These are phyloP conservation scores for Argentina silus DNA, from an alignment of 2,797 vertebrate genomes.

Conservation along the genomic window DNA sequence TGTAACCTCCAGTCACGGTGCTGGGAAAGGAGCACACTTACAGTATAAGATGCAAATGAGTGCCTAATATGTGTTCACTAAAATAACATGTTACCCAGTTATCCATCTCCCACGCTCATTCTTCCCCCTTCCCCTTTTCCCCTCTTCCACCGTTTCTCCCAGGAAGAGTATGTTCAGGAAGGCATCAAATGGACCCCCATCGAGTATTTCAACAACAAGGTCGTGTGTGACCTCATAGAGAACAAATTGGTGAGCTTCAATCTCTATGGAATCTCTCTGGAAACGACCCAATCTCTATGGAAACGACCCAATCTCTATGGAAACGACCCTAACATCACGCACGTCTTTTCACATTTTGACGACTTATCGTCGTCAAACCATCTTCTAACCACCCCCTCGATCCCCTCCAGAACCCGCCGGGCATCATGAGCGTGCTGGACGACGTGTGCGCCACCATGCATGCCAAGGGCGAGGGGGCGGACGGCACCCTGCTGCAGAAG, in stretches of 20 bases:
- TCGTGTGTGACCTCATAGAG: conserved; percentile 98
- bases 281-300: neutral
- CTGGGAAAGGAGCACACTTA: no score
- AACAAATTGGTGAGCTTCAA: conserved; percentile 89
- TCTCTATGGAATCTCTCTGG: no score
- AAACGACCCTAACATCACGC: no score
- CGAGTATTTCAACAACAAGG: conserved; percentile 98
- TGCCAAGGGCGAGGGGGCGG: conserved; percentile 91
- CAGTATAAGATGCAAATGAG: neutral
- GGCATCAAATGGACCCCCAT: conserved; percentile 97
- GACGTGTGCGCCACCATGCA: conserved; percentile 98
- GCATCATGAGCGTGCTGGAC: conserved; percentile 95
- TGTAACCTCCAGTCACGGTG: no score
- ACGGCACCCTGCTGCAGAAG: conserved; percentile 92
- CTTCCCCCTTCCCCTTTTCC: neutral
- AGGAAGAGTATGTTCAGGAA: conserved; percentile 98
- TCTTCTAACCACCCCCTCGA: neutral
- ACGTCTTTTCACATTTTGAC: neutral
- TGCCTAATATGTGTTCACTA: neutral
- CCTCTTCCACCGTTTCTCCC: conserved; percentile 16
- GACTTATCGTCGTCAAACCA: no score
- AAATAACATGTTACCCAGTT: no score
- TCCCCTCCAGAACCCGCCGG: conserved; percentile 85
- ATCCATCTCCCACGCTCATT: no score
- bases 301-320: neutral